Base-by-base conservation (phyloP, 2,888 invertebrate species). In the Rotaria sp. region DNA sequence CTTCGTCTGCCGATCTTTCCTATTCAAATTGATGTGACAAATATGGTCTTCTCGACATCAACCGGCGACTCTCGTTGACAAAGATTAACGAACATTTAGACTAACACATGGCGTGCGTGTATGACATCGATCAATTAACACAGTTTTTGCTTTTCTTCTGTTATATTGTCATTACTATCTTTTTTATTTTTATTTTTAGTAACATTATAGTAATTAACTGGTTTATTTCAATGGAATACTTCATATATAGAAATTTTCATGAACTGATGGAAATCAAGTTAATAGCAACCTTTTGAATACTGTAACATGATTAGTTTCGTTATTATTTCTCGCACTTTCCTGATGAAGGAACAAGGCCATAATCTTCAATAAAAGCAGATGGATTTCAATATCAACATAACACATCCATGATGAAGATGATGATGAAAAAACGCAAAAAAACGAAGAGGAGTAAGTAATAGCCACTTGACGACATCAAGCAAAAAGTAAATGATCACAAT, bases 401-500 rank as follows among this genome's bases (percentile, higher is more conserved):
- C 57, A 59, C 30, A 59, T 59, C n/a, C 30, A 59, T 59, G 57
- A 59, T 59, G 57, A 59, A 4, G 30, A 59, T 30, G 30, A 59
- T 30, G 15, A 30, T 1, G 57, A 59, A 13, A 13, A 57, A n/a
- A 26, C 2, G 67, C n/a, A n/a, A n/a, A n/a, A 35, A 67, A 67
- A 67, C 35, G 35, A 67, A 18, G 35, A 67, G 50, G 15, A 10
- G 35, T 67, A 67, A 67, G 67, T 67, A 15, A 67, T 67, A 67
- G 35, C 67, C 35, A 67, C 67, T 67, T 67, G 67, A 30, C 35
- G 67, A 67, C 38, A 38, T 67, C 67, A 35, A 67, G 67, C 21
- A 67, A 67, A 67, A 67, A 35, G 67, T 67, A 67, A 67, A 67
- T 67, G 67, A 67, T 30, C 35, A 67, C 67, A 67, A 67, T 21